Conservation (phyloP, 2,113 vertebrate genomes). For the Balaeniceps rex region DNA sequence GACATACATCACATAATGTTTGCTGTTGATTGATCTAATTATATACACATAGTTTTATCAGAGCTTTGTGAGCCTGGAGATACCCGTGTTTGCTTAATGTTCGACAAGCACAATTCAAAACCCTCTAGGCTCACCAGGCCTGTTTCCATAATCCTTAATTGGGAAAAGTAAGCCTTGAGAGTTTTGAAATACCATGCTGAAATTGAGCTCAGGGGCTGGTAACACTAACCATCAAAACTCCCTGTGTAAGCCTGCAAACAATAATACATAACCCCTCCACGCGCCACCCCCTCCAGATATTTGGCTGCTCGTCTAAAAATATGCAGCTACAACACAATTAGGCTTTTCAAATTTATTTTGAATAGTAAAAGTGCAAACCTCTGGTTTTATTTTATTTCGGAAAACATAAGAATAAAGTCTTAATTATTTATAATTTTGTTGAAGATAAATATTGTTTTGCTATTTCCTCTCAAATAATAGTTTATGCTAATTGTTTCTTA, state of each 20-base stretch:
- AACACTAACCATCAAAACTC: conserved; percentile 10
- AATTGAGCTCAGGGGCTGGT: conserved; percentile 34
- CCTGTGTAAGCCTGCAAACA: not conserved
- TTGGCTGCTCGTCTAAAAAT: not conserved
- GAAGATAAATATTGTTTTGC: not conserved
- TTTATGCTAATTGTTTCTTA: not conserved
- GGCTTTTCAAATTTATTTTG: not conserved
- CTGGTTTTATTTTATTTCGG: not conserved
- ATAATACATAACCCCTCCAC: not conserved
- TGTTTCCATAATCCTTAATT: conserved; percentile 72
- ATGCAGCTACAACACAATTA: not conserved
- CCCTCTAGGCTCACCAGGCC: conserved; percentile 60
- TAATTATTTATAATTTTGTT: not conserved
- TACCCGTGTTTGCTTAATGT: conserved; percentile 70
- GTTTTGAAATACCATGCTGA: conserved; percentile 66
- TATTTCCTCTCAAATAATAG: not conserved
- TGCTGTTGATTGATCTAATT: conserved; percentile 72
- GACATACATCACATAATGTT: conserved; percentile 52
- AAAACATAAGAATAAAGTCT: not conserved
- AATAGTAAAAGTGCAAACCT: not conserved
- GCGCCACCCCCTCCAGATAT: not conserved
- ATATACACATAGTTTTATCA: conserved; percentile 66
- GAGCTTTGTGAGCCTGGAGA: conserved; percentile 69
- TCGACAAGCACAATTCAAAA: conserved; percentile 70
- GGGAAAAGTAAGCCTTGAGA: conserved; percentile 66